A percentile compares a stretch with the other conserved stretches of the same genome.
phyloP scores from a whole-genome alignment of 2,888 invertebrate genomes.

The Ellobium chinense region DNA sequence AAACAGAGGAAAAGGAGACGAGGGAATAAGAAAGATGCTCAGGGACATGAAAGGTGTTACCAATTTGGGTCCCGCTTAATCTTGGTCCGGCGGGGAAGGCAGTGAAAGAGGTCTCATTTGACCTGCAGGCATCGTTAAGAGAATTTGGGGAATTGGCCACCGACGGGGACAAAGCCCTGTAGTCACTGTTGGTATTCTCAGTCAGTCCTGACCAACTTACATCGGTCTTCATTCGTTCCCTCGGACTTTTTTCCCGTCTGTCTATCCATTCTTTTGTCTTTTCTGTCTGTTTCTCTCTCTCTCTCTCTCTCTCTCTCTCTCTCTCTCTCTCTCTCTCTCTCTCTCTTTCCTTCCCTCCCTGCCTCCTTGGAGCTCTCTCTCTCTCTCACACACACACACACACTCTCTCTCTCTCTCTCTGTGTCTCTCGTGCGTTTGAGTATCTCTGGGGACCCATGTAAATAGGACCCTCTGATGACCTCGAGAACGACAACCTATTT shows the following conservation, averaged over 20 bases:
- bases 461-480: too few species aligned
- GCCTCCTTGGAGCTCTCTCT: neutral
- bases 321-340: slow-evolving; percentile 11
- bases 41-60: too few species aligned
- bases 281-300: neutral
- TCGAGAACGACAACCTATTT: too few species aligned
- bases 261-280: neutral
- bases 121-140: too few species aligned
- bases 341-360: neutral
- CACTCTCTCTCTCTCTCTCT: slow-evolving; percentile 3
- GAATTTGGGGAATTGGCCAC: too few species aligned
- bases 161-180: too few species aligned
- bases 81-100: too few species aligned
- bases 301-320: neutral
- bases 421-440: neutral
- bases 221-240: neutral
- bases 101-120: too few species aligned
- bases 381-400: neutral
- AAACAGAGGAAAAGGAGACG: too few species aligned
- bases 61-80: too few species aligned
- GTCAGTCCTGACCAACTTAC: neutral
- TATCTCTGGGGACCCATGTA: too few species aligned
- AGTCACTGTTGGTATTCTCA: neutral
- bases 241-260: neutral
- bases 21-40: too few species aligned